Conservation (phyloP, 2,113 vertebrate genomes). For the Theristicus caerulescens region DNA sequence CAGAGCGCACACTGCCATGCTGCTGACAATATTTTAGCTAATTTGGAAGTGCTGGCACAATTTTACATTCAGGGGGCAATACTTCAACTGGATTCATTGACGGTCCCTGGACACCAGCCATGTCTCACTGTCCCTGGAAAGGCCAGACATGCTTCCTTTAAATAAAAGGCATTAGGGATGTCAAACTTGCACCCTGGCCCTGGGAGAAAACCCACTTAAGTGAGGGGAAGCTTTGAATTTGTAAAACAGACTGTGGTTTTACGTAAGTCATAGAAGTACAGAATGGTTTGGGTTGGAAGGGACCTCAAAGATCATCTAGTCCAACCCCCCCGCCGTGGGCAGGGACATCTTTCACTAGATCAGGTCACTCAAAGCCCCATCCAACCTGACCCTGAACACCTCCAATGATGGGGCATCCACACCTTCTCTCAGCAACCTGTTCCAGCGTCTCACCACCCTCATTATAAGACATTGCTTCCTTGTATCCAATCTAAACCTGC, state of each 20-base stretch:
- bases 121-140: neutral
- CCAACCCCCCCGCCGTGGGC: fast-evolving
- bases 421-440: neutral
- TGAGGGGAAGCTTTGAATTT: neutral
- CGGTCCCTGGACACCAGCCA: neutral
- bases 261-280: fast-evolving
- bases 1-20: neutral
- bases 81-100: neutral
- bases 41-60: neutral
- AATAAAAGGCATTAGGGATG: neutral
- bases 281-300: neutral
- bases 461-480: fast-evolving
- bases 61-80: neutral
- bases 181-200: neutral
- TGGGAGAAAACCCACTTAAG: neutral
- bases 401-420: neutral
- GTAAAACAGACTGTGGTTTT: neutral
- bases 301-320: neutral
- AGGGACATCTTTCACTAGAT: fast-evolving
- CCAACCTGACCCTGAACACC: neutral
- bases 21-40: neutral
- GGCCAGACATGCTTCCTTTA: neutral
- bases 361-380: fast-evolving
- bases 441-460: fast-evolving
- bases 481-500: neutral